These are phyloP conservation scores for Macrosoma leucophasiata DNA, from an alignment of 2,888 invertebrate genomes.

Conservation along the genomic window DNA sequence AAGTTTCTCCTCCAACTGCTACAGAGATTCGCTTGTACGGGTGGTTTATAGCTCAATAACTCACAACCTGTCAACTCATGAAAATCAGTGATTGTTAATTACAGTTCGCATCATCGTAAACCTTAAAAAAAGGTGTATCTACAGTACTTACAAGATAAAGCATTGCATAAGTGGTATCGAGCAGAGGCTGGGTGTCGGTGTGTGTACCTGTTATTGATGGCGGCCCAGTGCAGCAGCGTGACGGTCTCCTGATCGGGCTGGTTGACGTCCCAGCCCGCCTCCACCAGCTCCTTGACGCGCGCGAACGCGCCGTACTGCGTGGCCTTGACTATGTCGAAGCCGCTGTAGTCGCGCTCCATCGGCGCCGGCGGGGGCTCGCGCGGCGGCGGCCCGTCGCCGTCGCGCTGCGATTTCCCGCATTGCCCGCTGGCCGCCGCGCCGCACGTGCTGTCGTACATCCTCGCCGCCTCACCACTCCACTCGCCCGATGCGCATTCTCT, in stretches of 20 bases:
- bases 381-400: constrained; percentile 76
- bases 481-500: constrained; percentile 12
- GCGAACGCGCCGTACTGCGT: constrained; percentile 96
- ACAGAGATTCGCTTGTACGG: too few relatives aligned
- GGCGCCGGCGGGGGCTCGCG: constrained; percentile 78
- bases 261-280: constrained; percentile 95
- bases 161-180: too few relatives aligned
- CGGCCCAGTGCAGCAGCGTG: constrained; percentile 98
- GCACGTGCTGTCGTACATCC: constrained; percentile 83
- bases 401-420: constrained; percentile 79
- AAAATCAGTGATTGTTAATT: too few relatives aligned
- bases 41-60: too few relatives aligned
- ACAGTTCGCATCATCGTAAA: too few relatives aligned
- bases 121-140: too few relatives aligned
- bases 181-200: not conserved
- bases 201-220: constrained; percentile 92
- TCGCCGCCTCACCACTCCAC: constrained; percentile 14
- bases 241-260: constrained; percentile 96
- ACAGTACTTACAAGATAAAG: too few relatives aligned
- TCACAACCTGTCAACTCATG: too few relatives aligned
- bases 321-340: constrained; percentile 94
- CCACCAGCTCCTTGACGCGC: constrained; percentile 89
- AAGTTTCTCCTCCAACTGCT: too few relatives aligned
- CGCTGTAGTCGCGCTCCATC: constrained; percentile 80
- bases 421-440: constrained; percentile 81